Base-by-base conservation (phyloP, 1,140 invertebrate species). In the Panagrolaimus sp. region DNA sequence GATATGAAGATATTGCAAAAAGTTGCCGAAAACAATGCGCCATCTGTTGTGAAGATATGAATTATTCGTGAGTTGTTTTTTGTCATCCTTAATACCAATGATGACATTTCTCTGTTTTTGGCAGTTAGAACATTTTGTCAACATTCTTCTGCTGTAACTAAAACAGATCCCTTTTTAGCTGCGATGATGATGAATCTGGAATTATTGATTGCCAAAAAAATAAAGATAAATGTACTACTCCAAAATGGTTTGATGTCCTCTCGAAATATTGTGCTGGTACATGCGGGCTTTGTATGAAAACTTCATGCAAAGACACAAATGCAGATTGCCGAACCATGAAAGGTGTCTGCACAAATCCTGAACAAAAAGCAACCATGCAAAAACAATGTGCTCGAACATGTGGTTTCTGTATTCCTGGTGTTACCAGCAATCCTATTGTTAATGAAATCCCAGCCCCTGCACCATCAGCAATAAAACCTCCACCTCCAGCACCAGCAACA, bases 191-290 rank as follows among this genome's bases (percentile, higher is more conserved):
- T 20, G 75, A 57, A 14, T 57, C 51, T 27, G 51, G 51, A 20
- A 20, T 76, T 46, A 77, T 76, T 44, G 74, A 78, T 45, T 76
- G 74, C 45, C 42, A 73, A 13, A 61, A 74, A 31, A 77, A 76
- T 38, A 64, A 79, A 38, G 74, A 76, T 23, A 76, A 76, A 43
- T 76, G 74, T 43, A 66, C 66, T 20, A 45, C 69, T 31, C 46
- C 47, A 14, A 78, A 78, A 47, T 76, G 74, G 74, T 76, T 76
- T 67, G 74, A 75, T 14, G 76, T 78, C n/a, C 51, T 76, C 13
- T 78, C 74, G 5, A 53, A 72, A 7, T 76, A 79, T 62, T 76
- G 74, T 68, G 74, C 74, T 14, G 74, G 74, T 20, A 72, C 66
- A 9, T 76, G 74, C 38, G 74, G 74, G 14, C 71, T 76, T 45